Conservation (phyloP, 2,113 vertebrate species). For the Seriola quinqueradiata region DNA sequence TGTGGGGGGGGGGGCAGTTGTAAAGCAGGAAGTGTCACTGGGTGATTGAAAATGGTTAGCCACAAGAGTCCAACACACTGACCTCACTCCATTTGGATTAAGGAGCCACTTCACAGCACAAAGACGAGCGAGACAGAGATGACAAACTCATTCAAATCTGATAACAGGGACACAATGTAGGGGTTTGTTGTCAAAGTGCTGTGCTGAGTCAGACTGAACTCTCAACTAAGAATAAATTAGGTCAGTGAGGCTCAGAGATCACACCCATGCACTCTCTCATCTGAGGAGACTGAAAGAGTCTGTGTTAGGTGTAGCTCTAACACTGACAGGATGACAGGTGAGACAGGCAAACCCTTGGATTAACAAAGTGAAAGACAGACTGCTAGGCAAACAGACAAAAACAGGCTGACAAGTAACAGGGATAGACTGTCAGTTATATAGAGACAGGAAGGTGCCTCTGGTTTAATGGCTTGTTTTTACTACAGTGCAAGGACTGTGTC, state of each 20-base stretch:
- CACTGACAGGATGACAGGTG: background rate
- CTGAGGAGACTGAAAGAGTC: background rate
- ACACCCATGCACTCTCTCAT: constrained; percentile 5
- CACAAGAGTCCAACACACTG: constrained; percentile 22
- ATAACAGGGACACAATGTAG: constrained; percentile 35
- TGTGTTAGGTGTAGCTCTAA: background rate
- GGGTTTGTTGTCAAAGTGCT: constrained; percentile 14
- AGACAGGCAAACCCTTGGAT: background rate
- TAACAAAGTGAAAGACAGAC: constrained; percentile 8
- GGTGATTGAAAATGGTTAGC: constrained; percentile 14
- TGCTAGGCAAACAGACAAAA: constrained; percentile 11
- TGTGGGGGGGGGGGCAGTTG: background rate
- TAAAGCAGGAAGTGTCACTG: constrained; percentile 29
- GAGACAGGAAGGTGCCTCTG: constrained; percentile 21
- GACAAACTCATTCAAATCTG: constrained; percentile 37
- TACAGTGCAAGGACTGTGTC: constrained; percentile 33
- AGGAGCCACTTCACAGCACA: constrained; percentile 45
- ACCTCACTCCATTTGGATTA: constrained; percentile 24
- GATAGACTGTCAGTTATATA: constrained; percentile 1
- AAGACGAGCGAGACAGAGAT: constrained; percentile 22
- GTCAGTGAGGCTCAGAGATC: constrained; percentile 21
- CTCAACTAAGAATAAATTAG: constrained; percentile 37
- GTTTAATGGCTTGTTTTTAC: constrained; percentile 61
- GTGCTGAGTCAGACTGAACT: constrained; percentile 36
- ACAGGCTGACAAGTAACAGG: background rate